These are phyloP conservation scores for Phyllotreta cruciferae DNA, from an alignment of 2,888 invertebrate genomes.

Conservation along the genomic window DNA sequence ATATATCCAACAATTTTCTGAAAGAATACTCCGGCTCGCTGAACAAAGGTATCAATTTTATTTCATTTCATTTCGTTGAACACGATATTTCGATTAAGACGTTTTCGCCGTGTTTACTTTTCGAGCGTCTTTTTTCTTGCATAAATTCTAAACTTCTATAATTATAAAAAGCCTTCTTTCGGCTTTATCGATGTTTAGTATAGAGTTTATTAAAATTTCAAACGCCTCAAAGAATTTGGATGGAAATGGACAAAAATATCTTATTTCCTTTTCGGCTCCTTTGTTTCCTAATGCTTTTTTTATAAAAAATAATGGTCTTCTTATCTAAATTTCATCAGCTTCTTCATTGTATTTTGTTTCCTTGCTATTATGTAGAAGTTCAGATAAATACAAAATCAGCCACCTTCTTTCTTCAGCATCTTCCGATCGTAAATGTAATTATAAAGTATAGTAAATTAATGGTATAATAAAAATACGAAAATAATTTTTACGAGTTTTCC, in stretches of 20 bases:
- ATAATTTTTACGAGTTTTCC: too few species aligned
- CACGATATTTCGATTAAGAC: slow-evolving; percentile 30
- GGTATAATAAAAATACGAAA: too few species aligned
- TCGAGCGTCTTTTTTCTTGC: slow-evolving; percentile 16
- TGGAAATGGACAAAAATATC: not conserved
- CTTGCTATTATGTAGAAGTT: too few species aligned
- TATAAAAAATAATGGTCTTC: too few species aligned
- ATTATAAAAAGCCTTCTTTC: slow-evolving; percentile 13
- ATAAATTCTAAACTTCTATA: slow-evolving; percentile 14
- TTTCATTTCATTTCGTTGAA: slow-evolving; percentile 27
- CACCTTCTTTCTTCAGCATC: too few species aligned
- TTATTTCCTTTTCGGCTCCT: too few species aligned
- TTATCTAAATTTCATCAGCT: too few species aligned
- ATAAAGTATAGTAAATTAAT: too few species aligned
- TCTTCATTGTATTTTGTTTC: too few species aligned
- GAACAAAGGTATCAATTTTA: slow-evolving; percentile 32
- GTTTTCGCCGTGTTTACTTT: slow-evolving; percentile 25
- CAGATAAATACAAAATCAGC: too few species aligned
- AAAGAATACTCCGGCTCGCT: slow-evolving; percentile 19
- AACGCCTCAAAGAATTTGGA: not conserved
- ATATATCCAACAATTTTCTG: slow-evolving; percentile 15
- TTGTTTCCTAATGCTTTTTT: too few species aligned
- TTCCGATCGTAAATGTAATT: too few species aligned
- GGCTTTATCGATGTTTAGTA: slow-evolving; percentile 17
- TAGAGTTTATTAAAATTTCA: slow-evolving; percentile 2